Conservation (phyloP, 1,140 invertebrate species). For the Drosophila insularis region DNA sequence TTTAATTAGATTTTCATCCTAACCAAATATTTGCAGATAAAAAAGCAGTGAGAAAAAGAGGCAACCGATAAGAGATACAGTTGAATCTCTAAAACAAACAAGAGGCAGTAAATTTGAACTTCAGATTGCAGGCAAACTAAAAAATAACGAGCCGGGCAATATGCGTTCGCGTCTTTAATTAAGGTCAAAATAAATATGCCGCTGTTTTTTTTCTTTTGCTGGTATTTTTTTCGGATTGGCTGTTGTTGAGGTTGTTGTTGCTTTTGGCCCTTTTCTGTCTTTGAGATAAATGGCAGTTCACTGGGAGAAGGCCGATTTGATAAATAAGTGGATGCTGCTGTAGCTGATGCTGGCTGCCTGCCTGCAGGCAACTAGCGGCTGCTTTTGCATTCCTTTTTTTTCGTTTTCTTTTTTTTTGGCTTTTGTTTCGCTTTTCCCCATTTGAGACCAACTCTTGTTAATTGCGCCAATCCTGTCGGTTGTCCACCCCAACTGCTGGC, state of each 20-base stretch:
- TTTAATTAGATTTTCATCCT: conserved; percentile 18
- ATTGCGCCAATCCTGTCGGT: conserved; percentile 53
- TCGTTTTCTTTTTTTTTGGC: conserved; percentile 14
- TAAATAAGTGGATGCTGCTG: conserved; percentile 49
- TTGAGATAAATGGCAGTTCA: conserved; percentile 54
- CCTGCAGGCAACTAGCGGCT: conserved; percentile 38
- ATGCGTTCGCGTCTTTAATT: conserved; percentile 57
- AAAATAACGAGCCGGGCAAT: conserved; percentile 47
- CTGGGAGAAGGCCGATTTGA: conserved; percentile 36
- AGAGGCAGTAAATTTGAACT: conserved; percentile 18
- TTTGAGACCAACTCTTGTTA: conserved; percentile 26
- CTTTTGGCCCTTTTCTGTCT: conserved; percentile 40
- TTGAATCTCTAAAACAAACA: conserved; percentile 4
- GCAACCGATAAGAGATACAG: background rate
- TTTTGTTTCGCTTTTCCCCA: conserved; percentile 2
- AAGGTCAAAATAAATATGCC: conserved; percentile 62
- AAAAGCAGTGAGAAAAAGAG: background rate
- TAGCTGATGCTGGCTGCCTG: conserved; percentile 12
- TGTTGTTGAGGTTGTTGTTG: background rate
- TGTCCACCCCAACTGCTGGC: background rate
- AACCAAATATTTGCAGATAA: conserved; percentile 42
- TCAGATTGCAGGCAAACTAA: conserved; percentile 9
- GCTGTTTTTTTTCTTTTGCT: conserved; percentile 26
- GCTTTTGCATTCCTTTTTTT: conserved; percentile 46
- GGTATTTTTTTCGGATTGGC: background rate